phyloP scores from a whole-genome alignment of 2,888 invertebrate genomes.

The Ichneumoninae sp. region DNA sequence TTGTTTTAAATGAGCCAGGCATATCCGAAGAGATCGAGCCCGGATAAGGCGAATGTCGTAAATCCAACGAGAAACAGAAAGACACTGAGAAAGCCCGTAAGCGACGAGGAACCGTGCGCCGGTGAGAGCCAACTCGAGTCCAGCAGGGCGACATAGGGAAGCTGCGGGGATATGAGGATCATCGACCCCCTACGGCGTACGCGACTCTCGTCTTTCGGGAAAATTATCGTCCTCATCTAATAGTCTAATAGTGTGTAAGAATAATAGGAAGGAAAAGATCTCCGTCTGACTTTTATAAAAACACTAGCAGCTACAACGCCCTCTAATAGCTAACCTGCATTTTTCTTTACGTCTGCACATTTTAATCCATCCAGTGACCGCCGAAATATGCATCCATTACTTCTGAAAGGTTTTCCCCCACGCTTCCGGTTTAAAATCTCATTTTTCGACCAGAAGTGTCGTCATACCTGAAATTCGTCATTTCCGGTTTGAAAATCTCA shows the following conservation, averaged over 20 bases:
- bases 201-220: constrained; percentile 64
- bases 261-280: not conserved
- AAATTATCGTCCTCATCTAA: constrained; percentile 66
- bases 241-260: constrained; percentile 25
- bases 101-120: constrained; percentile 13
- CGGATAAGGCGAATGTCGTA: constrained; percentile 78
- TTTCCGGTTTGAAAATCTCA: too few relatives aligned
- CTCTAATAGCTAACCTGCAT: not conserved
- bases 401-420: too few relatives aligned
- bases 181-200: constrained; percentile 74
- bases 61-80: constrained; percentile 67
- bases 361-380: too few relatives aligned
- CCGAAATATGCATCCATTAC: too few relatives aligned
- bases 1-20: constrained; percentile 80
- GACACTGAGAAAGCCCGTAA: constrained; percentile 10
- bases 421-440: too few relatives aligned
- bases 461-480: too few relatives aligned
- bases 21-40: constrained; percentile 78
- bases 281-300: not conserved
- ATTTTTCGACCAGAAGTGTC: too few relatives aligned
- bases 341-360: not conserved
- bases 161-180: constrained; percentile 67
- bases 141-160: constrained; percentile 34
- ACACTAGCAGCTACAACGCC: not conserved
- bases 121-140: constrained; percentile 49